Evolutionary conservation across 2,113 vertebrate species (phyloP).

Genomic region (Burhinus bistriatus): DNA sequence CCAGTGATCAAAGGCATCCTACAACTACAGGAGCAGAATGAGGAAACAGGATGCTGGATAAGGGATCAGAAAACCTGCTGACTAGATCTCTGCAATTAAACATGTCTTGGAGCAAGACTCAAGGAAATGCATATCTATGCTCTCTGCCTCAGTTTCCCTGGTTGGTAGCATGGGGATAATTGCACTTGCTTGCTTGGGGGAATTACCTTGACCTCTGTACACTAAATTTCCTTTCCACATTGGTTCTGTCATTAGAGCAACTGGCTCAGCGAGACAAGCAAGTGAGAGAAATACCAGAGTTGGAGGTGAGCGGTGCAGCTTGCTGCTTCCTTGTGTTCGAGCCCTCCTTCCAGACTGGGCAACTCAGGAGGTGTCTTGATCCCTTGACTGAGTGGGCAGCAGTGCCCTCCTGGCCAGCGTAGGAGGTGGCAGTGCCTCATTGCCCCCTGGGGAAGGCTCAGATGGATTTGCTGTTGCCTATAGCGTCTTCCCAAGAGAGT

Average conservation of each 20-base stretch:
- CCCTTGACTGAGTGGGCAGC: accelerated
- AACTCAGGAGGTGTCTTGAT: not conserved
- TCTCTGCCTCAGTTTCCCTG: not conserved
- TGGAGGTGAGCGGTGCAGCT: not conserved
- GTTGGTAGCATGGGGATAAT: not conserved
- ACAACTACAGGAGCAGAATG: constrained; percentile 8
- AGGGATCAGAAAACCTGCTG: constrained; percentile 14
- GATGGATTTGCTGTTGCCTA: not conserved
- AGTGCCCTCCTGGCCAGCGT: not conserved
- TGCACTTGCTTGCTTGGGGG: not conserved
- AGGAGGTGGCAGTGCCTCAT: not conserved
- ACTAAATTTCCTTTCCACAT: not conserved
- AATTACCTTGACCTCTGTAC: not conserved
- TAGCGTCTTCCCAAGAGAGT: not conserved
- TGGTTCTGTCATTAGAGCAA: not conserved
- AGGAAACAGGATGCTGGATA: constrained; percentile 11
- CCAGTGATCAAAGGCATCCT: not conserved
- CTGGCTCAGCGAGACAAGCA: not conserved
- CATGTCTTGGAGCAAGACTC: not conserved
- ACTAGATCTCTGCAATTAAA: constrained; percentile 3
- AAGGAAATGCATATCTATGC: not conserved
- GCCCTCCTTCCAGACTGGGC: not conserved
- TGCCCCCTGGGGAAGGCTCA: not conserved
- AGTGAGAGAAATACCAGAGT: not conserved
- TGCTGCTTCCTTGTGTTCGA: not conserved